Conservation (phyloP, 2,797 vertebrate genomes). For the Gallinago solitaria region DNA sequence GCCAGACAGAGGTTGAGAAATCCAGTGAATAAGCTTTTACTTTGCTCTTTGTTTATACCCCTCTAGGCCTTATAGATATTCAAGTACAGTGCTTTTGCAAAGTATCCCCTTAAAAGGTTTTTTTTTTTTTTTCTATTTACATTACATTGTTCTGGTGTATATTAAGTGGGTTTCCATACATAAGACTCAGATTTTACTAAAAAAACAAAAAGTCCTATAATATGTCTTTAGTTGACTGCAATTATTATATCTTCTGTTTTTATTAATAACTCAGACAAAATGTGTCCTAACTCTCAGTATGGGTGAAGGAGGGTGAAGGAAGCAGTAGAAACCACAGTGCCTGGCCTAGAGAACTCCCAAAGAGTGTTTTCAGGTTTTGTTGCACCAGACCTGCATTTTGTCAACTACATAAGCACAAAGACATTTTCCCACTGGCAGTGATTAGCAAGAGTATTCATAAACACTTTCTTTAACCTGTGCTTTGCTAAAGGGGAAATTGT, state of each 20-base stretch:
- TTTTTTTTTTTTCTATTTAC: not conserved
- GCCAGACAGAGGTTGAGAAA: not conserved
- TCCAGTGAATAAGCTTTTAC: not conserved
- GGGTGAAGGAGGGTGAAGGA: not conserved
- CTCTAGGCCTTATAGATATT: not conserved
- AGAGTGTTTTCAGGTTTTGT: not conserved
- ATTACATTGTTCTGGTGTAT: not conserved
- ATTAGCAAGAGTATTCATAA: not conserved
- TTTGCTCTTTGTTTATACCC: not conserved
- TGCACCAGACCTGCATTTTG: not conserved
- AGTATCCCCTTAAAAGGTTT: not conserved
- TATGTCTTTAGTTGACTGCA: not conserved
- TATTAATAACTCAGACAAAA: not conserved
- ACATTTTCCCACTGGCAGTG: not conserved
- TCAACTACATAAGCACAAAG: not conserved
- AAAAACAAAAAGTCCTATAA: not conserved
- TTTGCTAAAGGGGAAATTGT: not conserved
- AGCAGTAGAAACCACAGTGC: not conserved
- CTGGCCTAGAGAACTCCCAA: not conserved
- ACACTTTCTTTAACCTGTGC: not conserved
- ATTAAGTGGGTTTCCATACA: not conserved
- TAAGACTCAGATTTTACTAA: not conserved
- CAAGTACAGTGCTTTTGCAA: not conserved
- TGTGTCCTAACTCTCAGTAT: not conserved
- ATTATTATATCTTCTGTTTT: not conserved